A percentile compares a stretch with the other conserved stretches of the same genome.
Evolutionary conservation across 2,113 vertebrate genomes (phyloP).

Genomic region (Tupaia chinensis): DNA sequence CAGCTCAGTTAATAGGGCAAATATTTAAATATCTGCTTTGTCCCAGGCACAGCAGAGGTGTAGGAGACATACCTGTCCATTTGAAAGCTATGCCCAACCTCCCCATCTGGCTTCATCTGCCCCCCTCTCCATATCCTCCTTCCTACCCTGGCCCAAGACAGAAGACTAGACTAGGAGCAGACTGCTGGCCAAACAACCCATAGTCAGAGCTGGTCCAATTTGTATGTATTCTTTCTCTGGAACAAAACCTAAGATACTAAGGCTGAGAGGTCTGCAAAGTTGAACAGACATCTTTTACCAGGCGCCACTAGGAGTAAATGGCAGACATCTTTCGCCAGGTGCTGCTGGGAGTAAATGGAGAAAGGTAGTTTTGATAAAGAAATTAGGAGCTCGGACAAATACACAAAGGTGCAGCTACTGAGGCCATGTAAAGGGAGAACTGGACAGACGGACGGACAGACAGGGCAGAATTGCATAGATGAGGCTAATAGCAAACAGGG

Average conservation of each 20-base stretch:
- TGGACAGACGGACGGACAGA: background rate
- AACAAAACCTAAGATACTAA: background rate
- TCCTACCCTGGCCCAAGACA: background rate
- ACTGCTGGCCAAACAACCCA: background rate
- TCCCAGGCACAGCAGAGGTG: background rate
- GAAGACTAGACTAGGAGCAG: background rate
- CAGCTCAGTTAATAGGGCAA: background rate
- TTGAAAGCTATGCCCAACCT: background rate
- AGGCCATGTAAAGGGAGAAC: background rate
- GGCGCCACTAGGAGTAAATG: background rate
- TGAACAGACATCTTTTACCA: background rate
- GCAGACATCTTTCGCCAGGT: background rate
- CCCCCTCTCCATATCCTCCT: background rate
- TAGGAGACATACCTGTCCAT: background rate
- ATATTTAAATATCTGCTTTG: background rate
- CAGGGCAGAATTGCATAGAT: no score
- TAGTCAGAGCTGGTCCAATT: background rate
- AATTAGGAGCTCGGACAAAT: background rate
- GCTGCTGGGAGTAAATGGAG: background rate
- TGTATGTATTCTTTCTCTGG: background rate
- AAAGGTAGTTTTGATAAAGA: background rate
- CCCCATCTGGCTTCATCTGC: background rate
- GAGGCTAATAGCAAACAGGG: background rate
- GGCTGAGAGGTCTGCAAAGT: background rate
- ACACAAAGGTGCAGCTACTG: background rate